A percentile compares a stretch with the other conserved stretches of the same genome.
Evolutionary conservation across 2,797 vertebrate genomes (phyloP).

Genomic region (Hydrocynus forskahlii): DNA sequence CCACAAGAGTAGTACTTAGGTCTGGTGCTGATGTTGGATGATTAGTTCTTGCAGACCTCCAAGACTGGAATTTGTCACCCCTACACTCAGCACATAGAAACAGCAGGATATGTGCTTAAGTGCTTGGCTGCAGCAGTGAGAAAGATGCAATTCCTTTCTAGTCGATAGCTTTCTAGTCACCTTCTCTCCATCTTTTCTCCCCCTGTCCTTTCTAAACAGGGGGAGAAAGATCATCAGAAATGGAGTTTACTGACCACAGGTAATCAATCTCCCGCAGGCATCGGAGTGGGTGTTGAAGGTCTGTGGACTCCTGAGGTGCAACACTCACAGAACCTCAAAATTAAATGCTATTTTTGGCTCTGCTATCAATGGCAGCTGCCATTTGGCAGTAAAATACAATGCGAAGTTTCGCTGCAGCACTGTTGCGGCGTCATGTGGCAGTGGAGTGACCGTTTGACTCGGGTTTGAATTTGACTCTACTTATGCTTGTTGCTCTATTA

Average conservation of each 20-base stretch:
- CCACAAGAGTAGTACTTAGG: too few relatives aligned
- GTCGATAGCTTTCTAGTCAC: background rate
- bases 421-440: constrained; percentile 27
- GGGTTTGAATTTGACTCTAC: constrained; percentile 47
- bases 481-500: constrained; percentile 29
- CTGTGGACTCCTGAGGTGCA: constrained; percentile 19
- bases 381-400: constrained; percentile 35
- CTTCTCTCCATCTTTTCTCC: background rate
- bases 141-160: background rate
- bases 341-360: constrained; percentile 50
- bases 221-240: background rate
- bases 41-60: too few relatives aligned
- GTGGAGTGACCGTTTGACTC: constrained; percentile 22
- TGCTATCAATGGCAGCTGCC: constrained; percentile 11
- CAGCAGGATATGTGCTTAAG: background rate
- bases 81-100: background rate
- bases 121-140: background rate
- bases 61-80: too few relatives aligned
- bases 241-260: constrained; percentile 7
- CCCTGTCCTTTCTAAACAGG: background rate
- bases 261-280: background rate
- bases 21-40: too few relatives aligned
- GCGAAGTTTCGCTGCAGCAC: constrained; percentile 40
- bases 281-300: background rate
- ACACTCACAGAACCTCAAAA: constrained; percentile 11